Conservation (phyloP, 2,797 vertebrate genomes). For the Gymnoscopelus braueri region DNA sequence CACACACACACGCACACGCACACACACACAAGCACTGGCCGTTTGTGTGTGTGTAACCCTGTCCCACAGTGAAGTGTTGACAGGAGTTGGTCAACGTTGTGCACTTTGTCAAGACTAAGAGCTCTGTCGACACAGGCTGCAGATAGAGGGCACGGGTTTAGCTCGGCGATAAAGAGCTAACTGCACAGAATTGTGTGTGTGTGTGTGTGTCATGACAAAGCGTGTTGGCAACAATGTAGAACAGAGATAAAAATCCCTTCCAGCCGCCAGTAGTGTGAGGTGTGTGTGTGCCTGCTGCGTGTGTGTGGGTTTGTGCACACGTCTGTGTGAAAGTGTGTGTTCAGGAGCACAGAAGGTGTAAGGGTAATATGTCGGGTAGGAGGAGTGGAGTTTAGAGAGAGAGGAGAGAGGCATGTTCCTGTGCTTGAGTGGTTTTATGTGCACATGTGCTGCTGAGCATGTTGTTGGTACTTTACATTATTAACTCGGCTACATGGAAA, state of each 20-base stretch:
- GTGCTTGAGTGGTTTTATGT: too few species aligned
- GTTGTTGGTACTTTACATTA: too few species aligned
- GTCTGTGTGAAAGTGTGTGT: constrained; percentile 24
- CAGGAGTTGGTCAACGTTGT: constrained; percentile 45
- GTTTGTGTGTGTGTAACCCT: constrained; percentile 25
- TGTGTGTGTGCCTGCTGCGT: constrained; percentile 54
- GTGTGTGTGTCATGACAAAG: constrained; percentile 44
- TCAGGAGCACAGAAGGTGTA: neutral
- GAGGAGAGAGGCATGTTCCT: too few species aligned
- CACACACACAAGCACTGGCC: neutral
- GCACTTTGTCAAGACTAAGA: constrained; percentile 69
- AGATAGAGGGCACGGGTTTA: constrained; percentile 37
- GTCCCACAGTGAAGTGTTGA: constrained; percentile 44
- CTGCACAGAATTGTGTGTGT: constrained; percentile 1
- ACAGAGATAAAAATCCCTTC: constrained; percentile 61
- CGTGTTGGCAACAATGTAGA: constrained; percentile 44
- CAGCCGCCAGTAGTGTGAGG: constrained; percentile 26
- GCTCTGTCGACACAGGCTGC: constrained; percentile 46
- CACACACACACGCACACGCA: neutral
- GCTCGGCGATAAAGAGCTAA: constrained; percentile 51
- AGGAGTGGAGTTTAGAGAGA: too few species aligned
- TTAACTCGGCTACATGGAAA: too few species aligned
- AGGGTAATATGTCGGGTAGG: too few species aligned
- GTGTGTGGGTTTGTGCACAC: constrained; percentile 21
- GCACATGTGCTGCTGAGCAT: too few species aligned